Conservation (phyloP, 2,888 invertebrate species). For the Epirrita christyi region DNA sequence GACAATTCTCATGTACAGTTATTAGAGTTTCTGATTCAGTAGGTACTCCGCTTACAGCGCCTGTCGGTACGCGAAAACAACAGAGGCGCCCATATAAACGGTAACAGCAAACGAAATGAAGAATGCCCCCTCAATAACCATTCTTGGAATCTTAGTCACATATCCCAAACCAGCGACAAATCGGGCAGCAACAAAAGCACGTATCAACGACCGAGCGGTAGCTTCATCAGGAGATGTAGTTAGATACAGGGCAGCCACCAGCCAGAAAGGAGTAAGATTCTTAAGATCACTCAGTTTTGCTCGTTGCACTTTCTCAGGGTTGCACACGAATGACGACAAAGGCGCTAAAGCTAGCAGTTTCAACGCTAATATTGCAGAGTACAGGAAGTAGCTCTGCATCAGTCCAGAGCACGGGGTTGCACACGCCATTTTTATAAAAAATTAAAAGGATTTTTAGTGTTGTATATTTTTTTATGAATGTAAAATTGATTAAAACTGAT, state of each 20-base stretch:
- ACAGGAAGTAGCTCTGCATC: slow-evolving; percentile 42
- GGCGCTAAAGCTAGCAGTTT: slow-evolving; percentile 49
- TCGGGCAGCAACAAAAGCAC: slow-evolving; percentile 50
- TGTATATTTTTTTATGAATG: background rate
- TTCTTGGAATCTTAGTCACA: slow-evolving; percentile 44
- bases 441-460: slow-evolving; percentile 1
- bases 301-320: slow-evolving; percentile 51
- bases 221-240: slow-evolving; percentile 53
- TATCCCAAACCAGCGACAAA: slow-evolving; percentile 51
- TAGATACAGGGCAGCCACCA: slow-evolving; percentile 59
- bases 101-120: slow-evolving; percentile 56
- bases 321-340: slow-evolving; percentile 46
- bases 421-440: slow-evolving; percentile 13
- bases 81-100: slow-evolving; percentile 53
- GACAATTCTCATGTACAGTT: slow-evolving; percentile 18
- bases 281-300: slow-evolving; percentile 61
- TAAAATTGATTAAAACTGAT: slow-evolving; percentile 4
- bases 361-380: slow-evolving; percentile 42
- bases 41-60: background rate
- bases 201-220: slow-evolving; percentile 46
- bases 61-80: slow-evolving; percentile 48
- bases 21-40: background rate
- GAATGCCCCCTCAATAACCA: slow-evolving; percentile 47
- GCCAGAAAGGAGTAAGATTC: slow-evolving; percentile 64
- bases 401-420: slow-evolving; percentile 17